These are phyloP conservation scores for Carpatolechia fugitivella DNA, from an alignment of 2,888 invertebrate species.

Conservation along the genomic window DNA sequence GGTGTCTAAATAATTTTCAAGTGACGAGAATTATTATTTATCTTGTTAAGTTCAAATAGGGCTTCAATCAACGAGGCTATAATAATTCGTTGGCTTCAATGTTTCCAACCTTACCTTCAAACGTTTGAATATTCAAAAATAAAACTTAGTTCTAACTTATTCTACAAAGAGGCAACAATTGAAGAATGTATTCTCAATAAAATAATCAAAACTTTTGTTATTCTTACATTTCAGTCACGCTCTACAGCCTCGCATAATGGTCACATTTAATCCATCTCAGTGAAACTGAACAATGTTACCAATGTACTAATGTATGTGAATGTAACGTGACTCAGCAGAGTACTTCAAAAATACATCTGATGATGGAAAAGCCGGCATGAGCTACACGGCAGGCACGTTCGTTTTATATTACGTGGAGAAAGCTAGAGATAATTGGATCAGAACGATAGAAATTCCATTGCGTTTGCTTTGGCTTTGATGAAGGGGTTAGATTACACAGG, in stretches of 20 bases:
- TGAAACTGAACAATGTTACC: constrained; percentile 21
- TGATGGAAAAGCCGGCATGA: constrained; percentile 1
- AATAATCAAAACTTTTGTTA: constrained; percentile 35
- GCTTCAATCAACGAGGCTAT: too few relatives aligned
- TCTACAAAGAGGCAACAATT: too few relatives aligned
- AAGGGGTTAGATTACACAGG: not conserved
- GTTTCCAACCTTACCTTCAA: too few relatives aligned
- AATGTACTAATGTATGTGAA: constrained; percentile 2
- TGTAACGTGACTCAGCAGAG: not conserved
- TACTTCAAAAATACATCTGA: constrained; percentile 5
- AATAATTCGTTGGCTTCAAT: too few relatives aligned
- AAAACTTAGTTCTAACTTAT: too few relatives aligned
- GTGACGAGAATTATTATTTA: too few relatives aligned
- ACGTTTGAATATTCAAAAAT: too few relatives aligned
- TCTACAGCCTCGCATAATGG: constrained; percentile 33
- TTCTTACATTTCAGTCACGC: constrained; percentile 34
- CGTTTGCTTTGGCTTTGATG: constrained; percentile 3
- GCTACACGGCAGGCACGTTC: constrained; percentile 1
- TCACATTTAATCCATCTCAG: constrained; percentile 29
- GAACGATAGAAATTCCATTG: constrained; percentile 11
- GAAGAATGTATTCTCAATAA: not conserved
- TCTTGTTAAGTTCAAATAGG: too few relatives aligned
- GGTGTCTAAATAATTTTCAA: too few relatives aligned
- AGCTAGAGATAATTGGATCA: constrained; percentile 15
- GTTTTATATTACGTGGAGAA: constrained; percentile 11